phyloP scores from a whole-genome alignment of 2,888 invertebrate genomes.

The Pediacus dermestoides region DNA sequence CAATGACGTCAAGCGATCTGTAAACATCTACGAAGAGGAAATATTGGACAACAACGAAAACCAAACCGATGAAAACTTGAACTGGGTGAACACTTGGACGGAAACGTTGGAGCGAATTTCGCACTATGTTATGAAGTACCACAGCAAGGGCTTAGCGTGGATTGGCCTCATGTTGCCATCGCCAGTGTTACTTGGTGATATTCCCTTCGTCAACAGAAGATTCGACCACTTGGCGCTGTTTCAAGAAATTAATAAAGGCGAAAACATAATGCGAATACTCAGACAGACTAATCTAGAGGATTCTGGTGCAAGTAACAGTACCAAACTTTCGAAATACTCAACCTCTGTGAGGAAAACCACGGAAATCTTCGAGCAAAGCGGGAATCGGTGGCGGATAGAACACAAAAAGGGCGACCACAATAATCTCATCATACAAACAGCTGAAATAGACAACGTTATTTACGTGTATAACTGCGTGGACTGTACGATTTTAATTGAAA shows the following conservation, averaged over 20 bases:
- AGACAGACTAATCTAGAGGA: slow-evolving; percentile 5
- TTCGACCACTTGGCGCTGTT: slow-evolving; percentile 21
- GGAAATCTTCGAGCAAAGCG: slow-evolving; percentile 9
- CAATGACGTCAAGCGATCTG: slow-evolving; percentile 13
- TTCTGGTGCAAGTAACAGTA: slow-evolving; percentile 2
- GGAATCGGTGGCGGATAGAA: slow-evolving; percentile 17
- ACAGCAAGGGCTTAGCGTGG: slow-evolving; percentile 23
- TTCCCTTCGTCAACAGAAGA: slow-evolving; percentile 16
- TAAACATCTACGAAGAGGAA: slow-evolving; percentile 16
- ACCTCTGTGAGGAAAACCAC: no score
- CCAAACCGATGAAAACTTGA: slow-evolving; percentile 16
- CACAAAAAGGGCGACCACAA: slow-evolving; percentile 13
- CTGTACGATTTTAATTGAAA: slow-evolving; percentile 18
- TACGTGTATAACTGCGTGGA: slow-evolving; percentile 17
- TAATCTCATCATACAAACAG: slow-evolving; percentile 13
- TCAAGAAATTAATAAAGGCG: slow-evolving; percentile 26
- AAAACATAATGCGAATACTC: slow-evolving; percentile 22
- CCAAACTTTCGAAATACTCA: slow-evolving; percentile 11
- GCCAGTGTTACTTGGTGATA: slow-evolving; percentile 21
- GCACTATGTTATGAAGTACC: slow-evolving; percentile 18
- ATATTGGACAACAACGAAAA: slow-evolving; percentile 11
- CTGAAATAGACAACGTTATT: slow-evolving; percentile 13
- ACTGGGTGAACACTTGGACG: slow-evolving; percentile 25
- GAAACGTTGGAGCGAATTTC: slow-evolving; percentile 21
- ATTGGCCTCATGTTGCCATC: slow-evolving; percentile 18